These are phyloP conservation scores for Xiphydria camelus DNA, from an alignment of 2,888 invertebrate species.

Conservation along the genomic window DNA sequence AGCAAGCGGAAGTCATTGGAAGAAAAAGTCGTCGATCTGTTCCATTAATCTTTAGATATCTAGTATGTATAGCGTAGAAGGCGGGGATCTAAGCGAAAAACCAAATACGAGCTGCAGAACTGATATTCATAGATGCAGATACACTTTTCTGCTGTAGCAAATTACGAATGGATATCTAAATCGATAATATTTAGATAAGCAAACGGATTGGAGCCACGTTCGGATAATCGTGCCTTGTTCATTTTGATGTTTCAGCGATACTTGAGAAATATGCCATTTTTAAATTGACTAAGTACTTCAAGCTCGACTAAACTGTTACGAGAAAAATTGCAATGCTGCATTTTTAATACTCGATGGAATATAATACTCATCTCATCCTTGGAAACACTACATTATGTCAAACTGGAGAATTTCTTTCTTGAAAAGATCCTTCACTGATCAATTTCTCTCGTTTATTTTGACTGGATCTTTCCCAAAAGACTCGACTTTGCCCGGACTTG, in stretches of 20 bases:
- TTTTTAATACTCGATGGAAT: no score
- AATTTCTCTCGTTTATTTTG: no score
- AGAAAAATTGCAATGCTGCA: no score
- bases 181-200: conserved; percentile 36
- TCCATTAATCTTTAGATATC: background rate
- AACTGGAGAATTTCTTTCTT: no score
- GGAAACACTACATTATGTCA: no score
- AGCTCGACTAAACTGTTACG: no score
- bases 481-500: no score
- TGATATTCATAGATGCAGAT: conserved; percentile 34
- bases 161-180: conserved; percentile 25
- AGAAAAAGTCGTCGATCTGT: background rate
- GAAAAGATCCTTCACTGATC: no score
- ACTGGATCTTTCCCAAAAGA: no score
- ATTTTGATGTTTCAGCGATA: conserved; percentile 13
- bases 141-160: conserved; percentile 30
- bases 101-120: conserved; percentile 30
- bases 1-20: background rate
- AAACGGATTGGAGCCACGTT: conserved; percentile 31
- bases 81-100: conserved; percentile 10
- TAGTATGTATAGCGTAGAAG: no score
- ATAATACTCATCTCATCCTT: no score
- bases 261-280: conserved; percentile 14
- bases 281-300: no score
- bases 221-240: conserved; percentile 32